A percentile compares a stretch with the other conserved stretches of the same genome.
Conservation (phyloP, 2,113 vertebrate genomes). For the Ursus arctos region DNA sequence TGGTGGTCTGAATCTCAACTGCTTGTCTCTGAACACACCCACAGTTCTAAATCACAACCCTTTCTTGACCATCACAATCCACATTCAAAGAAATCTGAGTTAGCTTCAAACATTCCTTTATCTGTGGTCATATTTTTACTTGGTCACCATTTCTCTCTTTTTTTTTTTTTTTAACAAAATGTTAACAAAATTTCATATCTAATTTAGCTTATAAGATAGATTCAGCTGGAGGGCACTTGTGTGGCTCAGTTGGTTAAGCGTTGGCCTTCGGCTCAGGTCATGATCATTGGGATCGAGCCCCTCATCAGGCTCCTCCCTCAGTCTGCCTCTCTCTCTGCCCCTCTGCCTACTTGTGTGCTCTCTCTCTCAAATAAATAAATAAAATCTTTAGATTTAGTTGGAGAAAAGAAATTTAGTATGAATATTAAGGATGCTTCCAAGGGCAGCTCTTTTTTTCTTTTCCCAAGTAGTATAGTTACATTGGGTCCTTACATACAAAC, state of each 20-base stretch:
- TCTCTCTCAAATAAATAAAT: no score
- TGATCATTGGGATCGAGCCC: no score
- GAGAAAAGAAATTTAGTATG: background rate
- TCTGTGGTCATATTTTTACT: background rate
- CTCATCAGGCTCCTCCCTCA: no score
- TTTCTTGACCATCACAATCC: background rate
- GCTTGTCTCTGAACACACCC: background rate
- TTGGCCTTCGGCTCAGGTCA: no score
- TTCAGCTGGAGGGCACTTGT: background rate
- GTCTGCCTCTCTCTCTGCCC: no score
- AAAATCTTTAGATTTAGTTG: background rate
- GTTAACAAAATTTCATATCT: conserved; percentile 5
- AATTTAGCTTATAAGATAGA: conserved; percentile 3
- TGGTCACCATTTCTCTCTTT: background rate
- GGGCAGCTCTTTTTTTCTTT: background rate
- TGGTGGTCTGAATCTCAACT: background rate
- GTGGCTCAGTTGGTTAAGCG: no score
- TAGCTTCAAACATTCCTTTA: conserved; percentile 39
- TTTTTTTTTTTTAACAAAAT: background rate
- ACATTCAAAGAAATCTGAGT: conserved; percentile 32
- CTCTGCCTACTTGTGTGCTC: no score
- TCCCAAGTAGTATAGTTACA: background rate
- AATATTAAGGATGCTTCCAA: conserved; percentile 1
- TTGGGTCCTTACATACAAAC: background rate
- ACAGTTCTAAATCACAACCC: background rate